These are phyloP conservation scores for Trileptium ribeirensis DNA, from an alignment of 2,888 invertebrate species.

Conservation along the genomic window DNA sequence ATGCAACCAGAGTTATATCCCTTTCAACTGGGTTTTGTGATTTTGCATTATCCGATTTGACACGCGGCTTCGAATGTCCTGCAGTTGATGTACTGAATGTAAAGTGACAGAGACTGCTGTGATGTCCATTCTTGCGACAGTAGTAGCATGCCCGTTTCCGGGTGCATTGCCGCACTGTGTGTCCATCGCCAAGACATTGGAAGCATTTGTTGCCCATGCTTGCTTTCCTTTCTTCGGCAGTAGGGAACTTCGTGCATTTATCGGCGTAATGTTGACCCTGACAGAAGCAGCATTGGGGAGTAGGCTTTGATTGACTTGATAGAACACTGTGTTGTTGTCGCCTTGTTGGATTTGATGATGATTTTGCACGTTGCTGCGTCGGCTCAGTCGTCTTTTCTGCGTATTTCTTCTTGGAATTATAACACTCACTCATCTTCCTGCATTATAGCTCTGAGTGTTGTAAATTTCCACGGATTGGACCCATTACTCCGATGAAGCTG, in stretches of 20 bases:
- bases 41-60: neutral
- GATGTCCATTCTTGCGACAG: neutral
- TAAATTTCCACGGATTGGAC: neutral
- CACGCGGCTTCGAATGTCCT: too few species aligned
- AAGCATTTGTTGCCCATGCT: neutral
- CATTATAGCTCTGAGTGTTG: neutral
- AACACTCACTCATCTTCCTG: neutral
- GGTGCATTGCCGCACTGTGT: neutral
- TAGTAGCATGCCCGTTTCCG: neutral
- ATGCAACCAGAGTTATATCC: neutral
- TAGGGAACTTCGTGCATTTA: neutral
- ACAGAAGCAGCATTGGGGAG: neutral
- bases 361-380: too few species aligned
- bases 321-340: too few species aligned
- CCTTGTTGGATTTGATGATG: too few species aligned
- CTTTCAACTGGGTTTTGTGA: neutral
- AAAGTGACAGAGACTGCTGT: neutral
- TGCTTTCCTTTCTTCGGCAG: neutral
- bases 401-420: too few species aligned
- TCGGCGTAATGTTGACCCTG: neutral
- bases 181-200: neutral
- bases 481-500: constrained; percentile 1
- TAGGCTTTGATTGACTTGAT: neutral
- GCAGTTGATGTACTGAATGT: too few species aligned
- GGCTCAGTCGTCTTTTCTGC: too few species aligned